Evolutionary conservation across 2,888 invertebrate species (phyloP).

Genomic region (Petrolisthes manimaculis): DNA sequence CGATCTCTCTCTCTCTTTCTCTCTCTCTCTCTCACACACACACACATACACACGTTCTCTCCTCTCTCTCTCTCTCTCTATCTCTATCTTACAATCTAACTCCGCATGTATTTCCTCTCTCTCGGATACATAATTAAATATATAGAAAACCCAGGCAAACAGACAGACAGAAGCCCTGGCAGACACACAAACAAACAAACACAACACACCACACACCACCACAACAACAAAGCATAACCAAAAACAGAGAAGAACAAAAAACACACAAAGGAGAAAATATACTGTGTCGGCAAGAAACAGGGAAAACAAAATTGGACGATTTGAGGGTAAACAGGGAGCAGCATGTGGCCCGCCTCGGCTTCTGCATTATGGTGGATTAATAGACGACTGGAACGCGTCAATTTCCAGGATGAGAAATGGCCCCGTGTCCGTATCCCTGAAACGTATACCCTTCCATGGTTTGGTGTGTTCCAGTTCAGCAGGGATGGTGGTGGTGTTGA

Average conservation of each 20-base stretch:
- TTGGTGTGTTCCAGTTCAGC: no score
- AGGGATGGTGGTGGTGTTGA: no score
- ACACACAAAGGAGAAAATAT: not conserved
- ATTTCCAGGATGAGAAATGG: constrained; percentile 58
- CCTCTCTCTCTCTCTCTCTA: no score
- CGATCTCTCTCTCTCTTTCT: constrained; percentile 10
- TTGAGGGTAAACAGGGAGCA: constrained; percentile 23
- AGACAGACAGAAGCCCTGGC: no score
- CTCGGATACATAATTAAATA: no score
- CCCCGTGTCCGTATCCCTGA: constrained; percentile 34
- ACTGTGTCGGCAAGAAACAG: not conserved
- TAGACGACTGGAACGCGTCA: constrained; percentile 58
- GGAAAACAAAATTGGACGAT: not conserved
- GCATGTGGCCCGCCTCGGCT: constrained; percentile 44
- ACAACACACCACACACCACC: no score
- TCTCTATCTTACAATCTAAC: no score
- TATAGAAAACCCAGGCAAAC: no score
- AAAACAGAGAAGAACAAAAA: constrained; percentile 27
- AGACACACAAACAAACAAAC: no score
- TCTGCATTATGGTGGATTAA: constrained; percentile 58
- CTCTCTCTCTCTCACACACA: constrained; percentile 8
- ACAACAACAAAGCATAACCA: not conserved
- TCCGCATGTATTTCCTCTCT: no score
- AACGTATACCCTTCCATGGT: no score
- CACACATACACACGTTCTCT: constrained; percentile 26